Conservation (phyloP, 2,113 vertebrate genomes). For the Lepus timidus region DNA sequence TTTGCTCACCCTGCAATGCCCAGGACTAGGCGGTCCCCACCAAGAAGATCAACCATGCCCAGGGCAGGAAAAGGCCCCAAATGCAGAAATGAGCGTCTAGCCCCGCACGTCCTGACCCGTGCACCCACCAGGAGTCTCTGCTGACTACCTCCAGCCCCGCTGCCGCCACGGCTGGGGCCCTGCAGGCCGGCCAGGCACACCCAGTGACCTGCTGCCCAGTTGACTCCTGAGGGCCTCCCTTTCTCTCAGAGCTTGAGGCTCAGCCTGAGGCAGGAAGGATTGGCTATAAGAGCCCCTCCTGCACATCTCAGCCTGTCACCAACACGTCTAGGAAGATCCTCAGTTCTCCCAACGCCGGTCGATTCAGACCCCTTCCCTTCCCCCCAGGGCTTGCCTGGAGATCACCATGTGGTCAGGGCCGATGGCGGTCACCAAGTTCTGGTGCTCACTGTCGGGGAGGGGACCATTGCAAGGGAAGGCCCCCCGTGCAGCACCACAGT, state of each 20-base stretch:
- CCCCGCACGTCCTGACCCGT: fast-evolving
- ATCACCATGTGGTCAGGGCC: background rate
- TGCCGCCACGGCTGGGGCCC: too few relatives aligned
- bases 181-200: background rate
- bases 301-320: background rate
- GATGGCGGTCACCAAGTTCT: background rate
- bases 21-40: too few relatives aligned
- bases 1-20: too few relatives aligned
- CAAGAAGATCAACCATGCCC: background rate
- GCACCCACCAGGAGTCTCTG: too few relatives aligned
- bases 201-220: background rate
- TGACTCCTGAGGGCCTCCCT: background rate
- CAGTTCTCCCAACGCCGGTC: fast-evolving
- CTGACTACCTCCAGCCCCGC: background rate
- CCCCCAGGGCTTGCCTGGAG: background rate
- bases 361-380: background rate
- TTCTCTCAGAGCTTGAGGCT: background rate
- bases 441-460: fast-evolving
- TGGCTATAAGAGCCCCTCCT: background rate
- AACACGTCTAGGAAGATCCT: background rate
- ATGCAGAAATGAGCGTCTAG: too few relatives aligned
- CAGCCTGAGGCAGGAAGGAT: background rate
- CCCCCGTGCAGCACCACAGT: background rate
- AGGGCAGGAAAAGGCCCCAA: background rate
- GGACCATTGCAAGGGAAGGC: background rate